These are phyloP conservation scores for Sylvia atricapilla DNA, from an alignment of 2,113 vertebrate genomes.

Conservation along the genomic window DNA sequence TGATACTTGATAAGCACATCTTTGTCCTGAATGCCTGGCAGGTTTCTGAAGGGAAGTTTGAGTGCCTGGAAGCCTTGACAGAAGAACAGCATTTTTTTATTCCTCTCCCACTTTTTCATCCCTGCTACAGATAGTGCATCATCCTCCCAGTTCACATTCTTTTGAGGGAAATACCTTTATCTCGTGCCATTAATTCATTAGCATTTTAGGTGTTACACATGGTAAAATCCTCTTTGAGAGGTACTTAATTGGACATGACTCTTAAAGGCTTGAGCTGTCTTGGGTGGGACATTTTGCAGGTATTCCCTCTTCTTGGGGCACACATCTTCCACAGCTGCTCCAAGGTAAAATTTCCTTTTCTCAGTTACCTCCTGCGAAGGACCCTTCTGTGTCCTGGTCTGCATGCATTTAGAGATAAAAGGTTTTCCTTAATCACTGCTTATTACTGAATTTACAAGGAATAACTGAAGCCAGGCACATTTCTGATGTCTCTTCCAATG, in stretches of 20 bases:
- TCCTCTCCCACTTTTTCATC: background rate
- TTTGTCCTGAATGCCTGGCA: background rate
- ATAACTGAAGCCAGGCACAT: background rate
- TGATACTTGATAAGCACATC: background rate
- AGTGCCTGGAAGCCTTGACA: background rate
- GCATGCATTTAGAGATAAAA: accelerated
- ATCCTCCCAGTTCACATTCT: background rate
- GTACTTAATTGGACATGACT: background rate
- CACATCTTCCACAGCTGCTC: background rate
- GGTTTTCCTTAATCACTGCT: background rate
- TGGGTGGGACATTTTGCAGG: background rate
- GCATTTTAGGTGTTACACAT: background rate
- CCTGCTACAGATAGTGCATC: background rate
- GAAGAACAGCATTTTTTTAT: background rate
- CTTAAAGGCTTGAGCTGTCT: background rate
- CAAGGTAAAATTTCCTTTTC: background rate
- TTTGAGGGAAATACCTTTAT: background rate
- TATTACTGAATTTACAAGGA: background rate
- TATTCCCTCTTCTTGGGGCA: background rate
- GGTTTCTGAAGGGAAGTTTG: background rate
- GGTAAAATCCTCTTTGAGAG: background rate
- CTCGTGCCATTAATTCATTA: background rate
- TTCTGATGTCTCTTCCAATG: background rate
- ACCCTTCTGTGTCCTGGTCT: background rate
- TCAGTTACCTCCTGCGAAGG: background rate